Evolutionary conservation across 2,888 invertebrate genomes (phyloP), one percentile per base, ranked within the genome.

Genomic region (Lasioglossum calceatum): DNA sequence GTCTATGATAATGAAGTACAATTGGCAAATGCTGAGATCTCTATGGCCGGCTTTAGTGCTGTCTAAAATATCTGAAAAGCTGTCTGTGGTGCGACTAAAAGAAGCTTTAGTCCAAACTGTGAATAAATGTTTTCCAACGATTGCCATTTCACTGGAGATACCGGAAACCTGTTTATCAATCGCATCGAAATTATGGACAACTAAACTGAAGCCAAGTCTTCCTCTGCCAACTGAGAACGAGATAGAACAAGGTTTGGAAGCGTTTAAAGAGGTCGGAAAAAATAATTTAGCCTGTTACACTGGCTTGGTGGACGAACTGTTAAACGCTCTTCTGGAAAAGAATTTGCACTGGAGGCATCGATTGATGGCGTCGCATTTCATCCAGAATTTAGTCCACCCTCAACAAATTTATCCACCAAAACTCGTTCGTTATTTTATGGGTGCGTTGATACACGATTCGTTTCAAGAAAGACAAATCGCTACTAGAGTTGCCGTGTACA

Each of bases 31-130:
- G 5, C 96, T 98, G 32, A 95, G 96, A 64, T 95, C 96, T 44
- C 94, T 99, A 0, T 98, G 98, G 98, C 98, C 98, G 0, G 97
- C 97, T 2, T 93, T 99, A 36, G 96, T 98, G 0, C 96, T 96
- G 82, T 97, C 98, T 0, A 97, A 97, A 87, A 97, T 98, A 75
- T 98, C 98, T 4, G 99, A 99, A 93, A 98, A 99, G 94, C 97
- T 97, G 0, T 98, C 97, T 70, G 97, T 98, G 78, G 97, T 98
- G 76, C 95, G 95, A 32, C 85, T 95, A 54, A 96, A 97, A 87
- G 96, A 97, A 88, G 95, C 94, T 0, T 95, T 97, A 79, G 95
- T 96, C 70, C 96, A 97, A 4, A 93, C 95, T 0, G 95, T 97
- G 0, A 96, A 96, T 82, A 96, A 96, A 47, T 95, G 96, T 88